These are phyloP conservation scores for Oenanthe melanoleuca DNA, from an alignment of 2,113 vertebrate species.

Conservation along the genomic window DNA sequence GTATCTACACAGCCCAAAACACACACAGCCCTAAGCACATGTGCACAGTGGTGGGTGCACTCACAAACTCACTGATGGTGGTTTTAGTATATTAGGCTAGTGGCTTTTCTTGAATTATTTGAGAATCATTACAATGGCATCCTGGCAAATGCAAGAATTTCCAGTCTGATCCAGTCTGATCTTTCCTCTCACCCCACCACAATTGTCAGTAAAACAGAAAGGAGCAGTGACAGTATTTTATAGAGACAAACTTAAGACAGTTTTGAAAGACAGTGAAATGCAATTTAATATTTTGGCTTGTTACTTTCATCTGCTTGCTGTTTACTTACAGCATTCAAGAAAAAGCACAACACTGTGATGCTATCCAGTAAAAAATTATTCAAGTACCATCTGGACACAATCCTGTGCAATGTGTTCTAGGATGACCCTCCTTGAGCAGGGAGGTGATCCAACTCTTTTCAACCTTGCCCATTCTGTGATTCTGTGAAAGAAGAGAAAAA, in stretches of 20 bases:
- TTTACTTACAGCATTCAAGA: background rate
- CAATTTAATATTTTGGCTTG: background rate
- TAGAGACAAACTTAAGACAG: background rate
- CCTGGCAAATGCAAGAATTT: background rate
- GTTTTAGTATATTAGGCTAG: fast-evolving
- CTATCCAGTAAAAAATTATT: background rate
- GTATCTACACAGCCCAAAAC: background rate
- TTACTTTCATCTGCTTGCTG: background rate
- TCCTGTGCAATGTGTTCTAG: background rate
- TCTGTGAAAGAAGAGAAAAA: background rate
- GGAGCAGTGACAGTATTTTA: background rate
- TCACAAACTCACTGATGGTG: fast-evolving
- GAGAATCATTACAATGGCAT: background rate
- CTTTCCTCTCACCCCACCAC: background rate
- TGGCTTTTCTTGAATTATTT: background rate
- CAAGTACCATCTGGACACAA: background rate
- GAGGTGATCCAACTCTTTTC: background rate
- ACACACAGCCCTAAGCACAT: background rate
- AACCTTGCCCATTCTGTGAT: background rate
- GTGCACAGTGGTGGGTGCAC: too few relatives aligned
- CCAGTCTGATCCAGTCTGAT: background rate
- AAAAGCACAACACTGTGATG: background rate
- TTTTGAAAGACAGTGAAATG: background rate
- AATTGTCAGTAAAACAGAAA: background rate
- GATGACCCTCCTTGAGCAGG: background rate